phyloP scores from a whole-genome alignment of 2,113 vertebrate genomes.

The Malurus elegans region DNA sequence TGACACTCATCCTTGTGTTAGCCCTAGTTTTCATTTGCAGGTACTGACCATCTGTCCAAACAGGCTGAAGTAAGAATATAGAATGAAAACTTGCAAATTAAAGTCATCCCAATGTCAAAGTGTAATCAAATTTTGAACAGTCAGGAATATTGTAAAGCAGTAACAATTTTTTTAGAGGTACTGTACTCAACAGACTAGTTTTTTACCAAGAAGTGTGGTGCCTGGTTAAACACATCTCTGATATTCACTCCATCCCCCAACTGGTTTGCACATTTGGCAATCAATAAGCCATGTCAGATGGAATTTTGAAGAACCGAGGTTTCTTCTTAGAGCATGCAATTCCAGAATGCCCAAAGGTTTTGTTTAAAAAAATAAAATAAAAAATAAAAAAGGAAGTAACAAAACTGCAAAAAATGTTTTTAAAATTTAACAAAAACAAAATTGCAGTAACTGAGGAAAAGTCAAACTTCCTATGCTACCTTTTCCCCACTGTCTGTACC shows the following conservation, averaged over 20 bases:
- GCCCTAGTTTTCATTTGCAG: background rate
- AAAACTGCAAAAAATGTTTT: background rate
- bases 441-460: background rate
- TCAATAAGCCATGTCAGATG: background rate
- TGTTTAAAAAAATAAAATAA: background rate
- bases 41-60: background rate
- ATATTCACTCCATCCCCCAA: background rate
- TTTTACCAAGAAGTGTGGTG: background rate
- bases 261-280: background rate
- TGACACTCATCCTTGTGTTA: background rate
- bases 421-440: background rate
- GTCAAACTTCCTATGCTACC: background rate
- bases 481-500: background rate
- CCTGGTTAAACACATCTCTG: background rate
- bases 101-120: background rate
- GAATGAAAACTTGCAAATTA: background rate
- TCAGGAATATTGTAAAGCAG: background rate
- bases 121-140: background rate
- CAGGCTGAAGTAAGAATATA: background rate
- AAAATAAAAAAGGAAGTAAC: background rate
- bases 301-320: rapidly evolving
- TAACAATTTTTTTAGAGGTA: background rate
- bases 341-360: background rate
- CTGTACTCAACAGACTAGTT: background rate
- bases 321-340: background rate